These are phyloP conservation scores for Xestia rhomboidea DNA, from an alignment of 2,888 invertebrate genomes.

Conservation along the genomic window DNA sequence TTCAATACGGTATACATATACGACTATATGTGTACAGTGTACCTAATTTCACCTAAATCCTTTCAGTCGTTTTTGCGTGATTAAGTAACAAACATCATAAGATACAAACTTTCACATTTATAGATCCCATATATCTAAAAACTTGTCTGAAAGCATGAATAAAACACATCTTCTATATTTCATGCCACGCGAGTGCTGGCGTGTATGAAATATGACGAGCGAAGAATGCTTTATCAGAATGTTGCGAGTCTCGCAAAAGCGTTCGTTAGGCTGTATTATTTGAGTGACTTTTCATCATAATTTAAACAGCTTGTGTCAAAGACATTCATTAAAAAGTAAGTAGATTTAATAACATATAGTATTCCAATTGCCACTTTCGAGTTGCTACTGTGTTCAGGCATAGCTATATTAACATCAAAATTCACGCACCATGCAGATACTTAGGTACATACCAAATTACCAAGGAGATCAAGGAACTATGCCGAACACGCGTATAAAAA, in stretches of 20 bases:
- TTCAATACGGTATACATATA: too few species aligned
- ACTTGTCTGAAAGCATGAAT: constrained; percentile 4
- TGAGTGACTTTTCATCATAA: constrained; percentile 18
- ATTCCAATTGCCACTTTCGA: not conserved
- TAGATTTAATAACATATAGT: not conserved
- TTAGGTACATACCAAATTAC: not conserved
- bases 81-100: not conserved
- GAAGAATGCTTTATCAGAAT: constrained; percentile 52
- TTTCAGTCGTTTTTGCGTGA: not conserved
- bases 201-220: constrained; percentile 42
- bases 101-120: not conserved
- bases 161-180: constrained; percentile 30
- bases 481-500: constrained; percentile 52
- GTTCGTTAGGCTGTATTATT: constrained; percentile 52
- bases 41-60: not conserved
- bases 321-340: constrained; percentile 21
- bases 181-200: not conserved
- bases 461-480: constrained; percentile 13
- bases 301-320: constrained; percentile 19
- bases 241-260: constrained; percentile 30
- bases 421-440: not conserved
- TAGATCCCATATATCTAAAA: not conserved
- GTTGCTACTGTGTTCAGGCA: not conserved
- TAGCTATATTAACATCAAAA: not conserved
- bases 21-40: too few species aligned